These are phyloP conservation scores for Neria commutata DNA, from an alignment of 2,888 invertebrate species.

Conservation along the genomic window DNA sequence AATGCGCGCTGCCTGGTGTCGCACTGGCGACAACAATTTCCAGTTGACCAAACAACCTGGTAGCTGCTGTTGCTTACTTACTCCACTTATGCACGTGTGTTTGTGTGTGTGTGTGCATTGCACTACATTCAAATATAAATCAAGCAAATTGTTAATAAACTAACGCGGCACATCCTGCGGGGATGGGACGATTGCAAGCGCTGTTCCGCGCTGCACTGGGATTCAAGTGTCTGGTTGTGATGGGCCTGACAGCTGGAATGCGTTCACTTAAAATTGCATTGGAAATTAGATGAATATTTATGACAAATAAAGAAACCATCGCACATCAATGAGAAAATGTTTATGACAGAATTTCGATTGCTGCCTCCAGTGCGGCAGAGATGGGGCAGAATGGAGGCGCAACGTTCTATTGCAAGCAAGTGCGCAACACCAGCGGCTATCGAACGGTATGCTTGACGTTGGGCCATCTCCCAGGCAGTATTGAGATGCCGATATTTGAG, in stretches of 20 bases:
- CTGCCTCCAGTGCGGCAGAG: no score
- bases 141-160: slow-evolving; percentile 2
- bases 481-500: no score
- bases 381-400: no score
- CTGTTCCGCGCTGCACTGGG: no score
- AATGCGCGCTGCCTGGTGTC: not conserved
- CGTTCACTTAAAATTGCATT: not conserved
- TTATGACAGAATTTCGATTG: no score
- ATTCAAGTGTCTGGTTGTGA: no score
- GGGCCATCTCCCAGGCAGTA: no score
- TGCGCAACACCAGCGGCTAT: no score
- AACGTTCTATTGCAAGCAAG: no score
- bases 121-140: slow-evolving; percentile 1
- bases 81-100: not conserved
- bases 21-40: not conserved
- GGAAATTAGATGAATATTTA: not conserved
- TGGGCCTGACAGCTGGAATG: not conserved
- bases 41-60: not conserved
- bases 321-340: not conserved
- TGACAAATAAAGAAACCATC: not conserved
- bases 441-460: no score
- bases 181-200: not conserved
- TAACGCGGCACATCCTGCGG: slow-evolving; percentile 1
- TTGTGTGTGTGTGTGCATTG: not conserved
- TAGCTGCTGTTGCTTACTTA: not conserved